Evolutionary conservation across 2,888 invertebrate genomes (phyloP), one percentile per base, ranked within the genome.

Genomic region (Metacarcinus magister): DNA sequence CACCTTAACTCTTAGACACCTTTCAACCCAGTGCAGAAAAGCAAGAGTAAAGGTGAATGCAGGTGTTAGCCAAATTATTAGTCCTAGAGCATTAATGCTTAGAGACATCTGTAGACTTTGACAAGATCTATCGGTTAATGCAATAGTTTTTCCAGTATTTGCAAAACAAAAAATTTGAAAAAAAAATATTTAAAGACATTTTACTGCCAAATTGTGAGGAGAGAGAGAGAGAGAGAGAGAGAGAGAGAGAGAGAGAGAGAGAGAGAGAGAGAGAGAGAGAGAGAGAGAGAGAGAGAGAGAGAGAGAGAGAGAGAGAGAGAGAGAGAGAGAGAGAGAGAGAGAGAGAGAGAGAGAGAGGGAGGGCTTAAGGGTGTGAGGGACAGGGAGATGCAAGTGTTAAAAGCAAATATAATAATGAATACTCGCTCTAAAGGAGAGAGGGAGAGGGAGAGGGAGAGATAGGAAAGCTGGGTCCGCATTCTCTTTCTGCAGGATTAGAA

Each of bases 361-460:
- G 75, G 28, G 91, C 0, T 44, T 46, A 2, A 91, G 10, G 28
- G 91, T 10, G 91, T 46, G 13, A 91, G 10, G 48, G n/a, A 39
- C 10, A 39, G 2, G 48, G 2, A 91, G 8, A 91, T 32, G 43
- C 28, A 13, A 92, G 32, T 32, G 46, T 92, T 28, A 16, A 44
- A 54, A 28, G 23, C 23, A 28, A 44, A 10, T 28, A 44, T 3
- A 46, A 92, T 10, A 23, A 16, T 32, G n/a, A 92, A 82, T 82
- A 28, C 28, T 23, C n/a, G n/a, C 10, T 28, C 75, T 82, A 28
- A n/a, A 28, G 28, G 67, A 19, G 67, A 82, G 75, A 82, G 75
- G 28, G 75, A 82, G 75, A 82, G 75, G 28, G 75, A 82, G 75
- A 82, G 75, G 28, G 75, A 82, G 75, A 92, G 92, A 92, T 48